Base-by-base conservation (phyloP, 2,113 vertebrate genomes). In the Dipodomys stephensi region DNA sequence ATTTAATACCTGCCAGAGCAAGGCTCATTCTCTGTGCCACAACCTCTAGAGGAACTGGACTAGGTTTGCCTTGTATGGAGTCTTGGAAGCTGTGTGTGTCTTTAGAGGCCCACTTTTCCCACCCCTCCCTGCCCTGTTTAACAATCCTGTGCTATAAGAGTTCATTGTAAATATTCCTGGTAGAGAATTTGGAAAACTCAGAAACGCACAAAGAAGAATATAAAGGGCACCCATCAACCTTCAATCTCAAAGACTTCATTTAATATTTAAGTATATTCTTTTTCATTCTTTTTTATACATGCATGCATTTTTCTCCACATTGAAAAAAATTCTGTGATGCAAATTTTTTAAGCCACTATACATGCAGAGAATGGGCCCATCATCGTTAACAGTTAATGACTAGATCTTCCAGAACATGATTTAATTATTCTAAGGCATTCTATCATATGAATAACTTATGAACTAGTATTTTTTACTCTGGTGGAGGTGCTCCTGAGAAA, bases 171-270 rank as follows among this genome's bases (percentile, higher is more conserved):
- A 65, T 74, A 16, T 83, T 74, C 32, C 72, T 57, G 69, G 4
- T 44, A 82, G 74, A 93, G 25, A 32, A 78, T 65, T 65, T 72
- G 49, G 30, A 83, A 88, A 67, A 85, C 62, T 57, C 3, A 69
- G 85, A 77, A n/a, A 28, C 7, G 6, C 16, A 3, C 57, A 73
- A 94, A 64, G 60, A 44, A 60, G 27, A 72, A 68, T 49, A 87
- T 35, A 71, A 83, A 88, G 65, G 35, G 53, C 25, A 6, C 12
- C 46, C 25, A 23, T 46, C 15, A 7, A 32, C 49, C 10, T 78
- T 91, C 18, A 71, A 13, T 64, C 53, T 71, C 32, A 87, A 64
- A 25, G 32, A 32, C 28, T 20, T 11, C 27, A 71, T 28, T 57
- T 82, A 39, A 65, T 39, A 85, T 39, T 64, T 57, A 72, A 35